Evolutionary conservation across 2,797 vertebrate genomes (phyloP).

Genomic region (Pseudomugil tenellus): DNA sequence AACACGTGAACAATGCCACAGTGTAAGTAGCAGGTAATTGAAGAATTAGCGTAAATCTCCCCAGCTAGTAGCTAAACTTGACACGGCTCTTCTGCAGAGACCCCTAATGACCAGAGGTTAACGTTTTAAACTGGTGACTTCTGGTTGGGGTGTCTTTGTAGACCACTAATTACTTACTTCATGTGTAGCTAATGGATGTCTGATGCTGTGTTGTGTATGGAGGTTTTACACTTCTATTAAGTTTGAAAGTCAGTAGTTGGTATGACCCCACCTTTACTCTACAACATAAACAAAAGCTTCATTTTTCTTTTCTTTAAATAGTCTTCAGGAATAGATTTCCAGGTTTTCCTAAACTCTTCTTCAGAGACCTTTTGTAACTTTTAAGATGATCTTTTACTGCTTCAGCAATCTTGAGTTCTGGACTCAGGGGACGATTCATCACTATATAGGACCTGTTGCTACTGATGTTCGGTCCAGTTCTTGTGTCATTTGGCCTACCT

Average conservation of each 20-base stretch:
- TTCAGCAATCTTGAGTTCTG: neutral
- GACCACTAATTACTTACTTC: conserved; percentile 27
- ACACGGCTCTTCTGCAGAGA: conserved; percentile 56
- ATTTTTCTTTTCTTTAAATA: neutral
- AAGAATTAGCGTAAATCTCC: conserved; percentile 56
- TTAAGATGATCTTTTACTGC: neutral
- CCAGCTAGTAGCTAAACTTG: conserved; percentile 9
- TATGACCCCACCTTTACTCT: neutral
- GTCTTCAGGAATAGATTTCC: neutral
- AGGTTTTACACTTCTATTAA: too few relatives aligned
- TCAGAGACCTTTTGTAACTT: too few relatives aligned
- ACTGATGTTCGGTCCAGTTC: neutral
- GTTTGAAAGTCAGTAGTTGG: too few relatives aligned
- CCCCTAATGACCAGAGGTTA: conserved; percentile 48
- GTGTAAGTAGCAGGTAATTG: conserved; percentile 65
- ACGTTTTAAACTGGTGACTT: neutral
- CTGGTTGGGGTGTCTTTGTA: neutral
- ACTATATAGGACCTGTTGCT: neutral
- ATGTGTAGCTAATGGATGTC: conserved; percentile 13
- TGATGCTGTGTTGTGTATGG: neutral
- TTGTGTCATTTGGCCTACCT: neutral
- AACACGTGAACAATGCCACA: conserved; percentile 53
- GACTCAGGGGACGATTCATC: neutral
- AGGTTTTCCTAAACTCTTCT: neutral
- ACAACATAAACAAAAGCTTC: neutral